A percentile compares a stretch with the other conserved stretches of the same genome.
Evolutionary conservation across 1,140 invertebrate genomes (phyloP).

Genomic region (Drosophila elegans): DNA sequence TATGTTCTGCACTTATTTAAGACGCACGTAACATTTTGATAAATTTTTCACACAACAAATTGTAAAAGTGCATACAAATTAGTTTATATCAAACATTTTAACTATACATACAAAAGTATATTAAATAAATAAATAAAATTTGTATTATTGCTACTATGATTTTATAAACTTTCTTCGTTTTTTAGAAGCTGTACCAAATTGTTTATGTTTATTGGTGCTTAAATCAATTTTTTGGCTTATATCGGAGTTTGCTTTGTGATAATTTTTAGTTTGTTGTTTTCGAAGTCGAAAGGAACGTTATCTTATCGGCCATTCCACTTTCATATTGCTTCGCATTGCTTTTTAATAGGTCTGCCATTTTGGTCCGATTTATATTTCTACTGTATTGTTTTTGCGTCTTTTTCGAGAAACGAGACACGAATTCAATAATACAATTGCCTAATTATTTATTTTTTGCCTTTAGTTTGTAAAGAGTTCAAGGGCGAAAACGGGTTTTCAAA

Average conservation of each 20-base stretch:
- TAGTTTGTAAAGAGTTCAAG: constrained; percentile 58
- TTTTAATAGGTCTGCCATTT: constrained; percentile 32
- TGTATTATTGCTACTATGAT: no score
- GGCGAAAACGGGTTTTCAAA: constrained; percentile 63
- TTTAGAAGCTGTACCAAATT: not conserved
- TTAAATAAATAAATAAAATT: no score
- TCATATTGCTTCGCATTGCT: constrained; percentile 12
- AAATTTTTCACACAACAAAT: no score
- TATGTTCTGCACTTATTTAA: no score
- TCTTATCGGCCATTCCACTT: constrained; percentile 71
- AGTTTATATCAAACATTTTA: no score
- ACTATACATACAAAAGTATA: no score
- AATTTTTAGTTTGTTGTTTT: constrained; percentile 38
- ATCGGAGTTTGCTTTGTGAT: constrained; percentile 12
- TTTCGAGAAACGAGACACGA: constrained; percentile 33
- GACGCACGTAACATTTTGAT: no score
- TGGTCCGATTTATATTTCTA: constrained; percentile 2
- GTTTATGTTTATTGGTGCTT: no score
- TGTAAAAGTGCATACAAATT: no score
- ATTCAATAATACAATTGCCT: constrained; percentile 31
- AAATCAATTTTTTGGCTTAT: not conserved
- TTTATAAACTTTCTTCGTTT: no score
- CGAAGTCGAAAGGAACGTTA: constrained; percentile 49
- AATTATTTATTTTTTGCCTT: not conserved
- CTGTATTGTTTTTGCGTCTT: constrained; percentile 12